Evolutionary conservation across 2,888 invertebrate species (phyloP).

Genomic region (Sericinus montela): DNA sequence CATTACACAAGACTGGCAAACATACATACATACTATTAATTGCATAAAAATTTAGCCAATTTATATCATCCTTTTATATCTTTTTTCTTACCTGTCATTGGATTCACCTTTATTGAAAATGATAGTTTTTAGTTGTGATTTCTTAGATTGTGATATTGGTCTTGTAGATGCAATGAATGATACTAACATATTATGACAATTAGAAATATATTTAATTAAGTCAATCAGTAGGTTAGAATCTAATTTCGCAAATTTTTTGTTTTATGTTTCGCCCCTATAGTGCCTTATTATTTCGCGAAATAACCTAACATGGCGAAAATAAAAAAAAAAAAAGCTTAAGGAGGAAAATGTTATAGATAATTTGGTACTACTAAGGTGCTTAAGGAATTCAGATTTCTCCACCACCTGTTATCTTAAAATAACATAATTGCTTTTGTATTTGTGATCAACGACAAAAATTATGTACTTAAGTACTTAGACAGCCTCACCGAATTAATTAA

Average conservation of each 20-base stretch:
- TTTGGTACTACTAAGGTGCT: conserved; percentile 16
- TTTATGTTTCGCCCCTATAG: neutral
- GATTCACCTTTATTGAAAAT: conserved; percentile 6
- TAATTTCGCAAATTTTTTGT: neutral
- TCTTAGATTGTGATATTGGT: conserved; percentile 18
- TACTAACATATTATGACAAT: conserved; percentile 13
- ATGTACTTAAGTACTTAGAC: conserved; percentile 7
- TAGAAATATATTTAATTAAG: neutral
- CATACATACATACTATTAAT: conserved; percentile 2
- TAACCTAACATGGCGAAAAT: neutral
- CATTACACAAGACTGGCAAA: conserved; percentile 7
- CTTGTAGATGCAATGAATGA: conserved; percentile 14
- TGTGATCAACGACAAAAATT: neutral
- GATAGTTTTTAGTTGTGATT: conserved; percentile 11
- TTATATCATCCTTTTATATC: neutral
- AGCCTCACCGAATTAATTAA: conserved; percentile 8
- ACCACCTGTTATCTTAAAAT: neutral
- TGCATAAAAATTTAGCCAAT: neutral
- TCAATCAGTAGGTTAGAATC: neutral
- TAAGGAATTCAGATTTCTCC: conserved; percentile 1
- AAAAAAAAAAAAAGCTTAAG: neutral
- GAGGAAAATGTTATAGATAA: too few species aligned
- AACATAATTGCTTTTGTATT: neutral
- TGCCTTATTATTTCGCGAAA: conserved; percentile 8
- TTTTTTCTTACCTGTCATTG: conserved; percentile 4